Evolutionary conservation across 2,888 invertebrate genomes (phyloP).

Genomic region (Hypercompe scribonia): DNA sequence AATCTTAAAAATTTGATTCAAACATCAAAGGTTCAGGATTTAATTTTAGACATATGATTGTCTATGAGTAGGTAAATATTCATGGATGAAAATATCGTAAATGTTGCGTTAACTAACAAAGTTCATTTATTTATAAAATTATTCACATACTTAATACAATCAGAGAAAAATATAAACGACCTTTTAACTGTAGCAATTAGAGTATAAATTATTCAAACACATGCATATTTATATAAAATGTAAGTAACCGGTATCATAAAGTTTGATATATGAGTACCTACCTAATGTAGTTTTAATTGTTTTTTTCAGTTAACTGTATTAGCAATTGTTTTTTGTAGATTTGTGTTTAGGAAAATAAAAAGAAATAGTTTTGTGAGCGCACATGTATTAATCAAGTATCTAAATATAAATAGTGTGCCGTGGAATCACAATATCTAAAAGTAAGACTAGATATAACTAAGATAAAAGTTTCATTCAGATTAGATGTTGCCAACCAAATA

Average conservation of each 20-base stretch:
- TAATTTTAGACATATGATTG: slow-evolving; percentile 28
- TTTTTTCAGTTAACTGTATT: neutral
- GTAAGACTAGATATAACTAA: neutral
- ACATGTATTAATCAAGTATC: neutral
- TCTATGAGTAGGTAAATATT: slow-evolving; percentile 1
- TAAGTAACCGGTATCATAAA: neutral
- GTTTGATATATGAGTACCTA: neutral
- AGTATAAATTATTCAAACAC: neutral
- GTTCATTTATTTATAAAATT: neutral
- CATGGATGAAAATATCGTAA: neutral
- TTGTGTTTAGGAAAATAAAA: too few relatives aligned
- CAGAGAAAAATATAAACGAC: neutral
- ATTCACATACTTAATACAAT: neutral
- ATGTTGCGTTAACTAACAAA: slow-evolving; percentile 2
- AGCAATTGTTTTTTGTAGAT: neutral
- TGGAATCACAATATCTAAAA: neutral
- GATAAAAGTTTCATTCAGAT: too few relatives aligned
- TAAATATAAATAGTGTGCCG: neutral
- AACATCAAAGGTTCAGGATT: slow-evolving; percentile 43
- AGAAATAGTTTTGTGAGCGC: too few relatives aligned
- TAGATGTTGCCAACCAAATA: neutral
- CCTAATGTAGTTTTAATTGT: neutral
- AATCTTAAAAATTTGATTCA: slow-evolving; percentile 29
- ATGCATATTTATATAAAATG: neutral
- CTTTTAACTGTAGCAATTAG: neutral